Conservation (phyloP, 2,888 invertebrate species). For the Cyclophora punctaria region DNA sequence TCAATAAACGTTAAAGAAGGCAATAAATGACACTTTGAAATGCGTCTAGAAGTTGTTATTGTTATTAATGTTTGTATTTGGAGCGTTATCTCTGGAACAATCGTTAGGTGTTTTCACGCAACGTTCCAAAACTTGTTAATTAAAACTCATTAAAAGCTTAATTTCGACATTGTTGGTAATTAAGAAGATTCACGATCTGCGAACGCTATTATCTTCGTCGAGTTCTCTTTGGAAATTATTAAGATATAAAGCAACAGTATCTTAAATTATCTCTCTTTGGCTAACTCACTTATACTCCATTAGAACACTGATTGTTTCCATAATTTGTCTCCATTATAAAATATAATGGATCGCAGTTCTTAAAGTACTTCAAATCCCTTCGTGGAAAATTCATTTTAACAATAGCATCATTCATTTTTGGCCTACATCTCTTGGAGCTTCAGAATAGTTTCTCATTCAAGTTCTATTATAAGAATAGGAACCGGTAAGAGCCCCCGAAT, state of each 20-base stretch:
- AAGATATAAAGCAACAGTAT: slow-evolving; percentile 49
- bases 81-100: slow-evolving; percentile 34
- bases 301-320: too few relatives aligned
- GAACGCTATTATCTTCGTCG: slow-evolving; percentile 58
- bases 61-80: slow-evolving; percentile 12
- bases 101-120: slow-evolving; percentile 51
- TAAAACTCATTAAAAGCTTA: slow-evolving; percentile 70
- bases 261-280: slow-evolving; percentile 33
- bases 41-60: slow-evolving; percentile 9
- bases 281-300: slow-evolving; percentile 5
- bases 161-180: slow-evolving; percentile 69
- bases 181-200: slow-evolving; percentile 70
- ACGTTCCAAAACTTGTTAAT: slow-evolving; percentile 64
- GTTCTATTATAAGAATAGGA: too few relatives aligned
- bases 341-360: too few relatives aligned
- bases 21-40: slow-evolving; percentile 3
- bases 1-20: slow-evolving; percentile 3
- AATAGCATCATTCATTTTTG: too few relatives aligned
- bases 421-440: too few relatives aligned
- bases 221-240: slow-evolving; percentile 54
- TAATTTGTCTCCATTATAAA: too few relatives aligned
- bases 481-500: too few relatives aligned
- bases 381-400: too few relatives aligned
- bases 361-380: too few relatives aligned
- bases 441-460: too few relatives aligned